Evolutionary conservation across 1,140 invertebrate genomes (phyloP), one percentile per base, ranked within the genome.

Genomic region (Drosophila suzukii): DNA sequence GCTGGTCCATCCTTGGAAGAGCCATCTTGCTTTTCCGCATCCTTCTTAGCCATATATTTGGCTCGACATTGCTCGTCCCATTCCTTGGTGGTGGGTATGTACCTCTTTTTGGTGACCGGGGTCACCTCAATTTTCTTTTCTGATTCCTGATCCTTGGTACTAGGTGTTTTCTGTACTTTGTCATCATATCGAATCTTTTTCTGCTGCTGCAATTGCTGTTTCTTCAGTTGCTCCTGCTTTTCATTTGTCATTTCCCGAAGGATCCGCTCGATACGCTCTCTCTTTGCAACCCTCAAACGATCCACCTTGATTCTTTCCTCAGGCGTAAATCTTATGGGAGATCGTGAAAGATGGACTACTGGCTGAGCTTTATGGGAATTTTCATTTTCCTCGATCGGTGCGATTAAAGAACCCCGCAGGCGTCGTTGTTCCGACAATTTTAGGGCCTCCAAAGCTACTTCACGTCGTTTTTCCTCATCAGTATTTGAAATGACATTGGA

Each of bases 51-150:
- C 36, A 41, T 4, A 4, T 17, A 20, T 17, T 57, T 76, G 44
- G 62, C 62, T 2, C 63, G 70, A 17, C 79, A 83, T 20, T 62
- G 67, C 6, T 89, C 83, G 32, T 88, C 84, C 83, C 83, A 88
- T 36, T 88, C 75, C 44, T 88, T 88, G 1, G 56, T 70, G 2
- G 83, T 88, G 46, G 83, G 83, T 34, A 88, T 88, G 27, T 83
- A 88, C 20, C 83, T 73, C 13, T 49, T 49, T 12, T 71, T 63
- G 7, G 51, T 2, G 24, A 34, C 17, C 6, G 4, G 2, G 13
- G n/a, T 1, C 6, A 13, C 17, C 8, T 20, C 4, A 7, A 41
- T 15, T 12, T 24, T 60, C n/a, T 34, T n/a, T 12, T 13, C 32
- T 32, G 53, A 2, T 0, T 30, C n/a, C 8, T 47, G n/a, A 11